phyloP scores from a whole-genome alignment of 1,140 invertebrate species.

The Paracyclopina nana region DNA sequence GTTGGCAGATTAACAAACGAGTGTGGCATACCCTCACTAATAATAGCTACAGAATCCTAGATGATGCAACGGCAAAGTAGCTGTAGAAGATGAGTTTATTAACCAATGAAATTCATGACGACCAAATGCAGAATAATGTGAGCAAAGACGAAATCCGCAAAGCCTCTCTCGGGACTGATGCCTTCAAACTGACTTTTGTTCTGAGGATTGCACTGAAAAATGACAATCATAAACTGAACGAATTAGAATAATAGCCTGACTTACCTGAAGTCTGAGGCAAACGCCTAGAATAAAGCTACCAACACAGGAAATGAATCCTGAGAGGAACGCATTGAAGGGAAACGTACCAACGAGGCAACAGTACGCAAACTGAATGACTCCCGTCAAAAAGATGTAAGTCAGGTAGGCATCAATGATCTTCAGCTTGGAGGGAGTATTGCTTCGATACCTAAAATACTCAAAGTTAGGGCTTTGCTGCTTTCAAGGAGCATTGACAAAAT shows the following conservation, averaged over 20 bases:
- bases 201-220: conserved; percentile 76
- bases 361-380: conserved; percentile 86
- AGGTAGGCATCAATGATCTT: conserved; percentile 96
- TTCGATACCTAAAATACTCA: no score
- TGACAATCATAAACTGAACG: no score
- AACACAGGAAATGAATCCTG: conserved; percentile 93
- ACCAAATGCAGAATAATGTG: conserved; percentile 90
- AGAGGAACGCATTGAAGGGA: conserved; percentile 97
- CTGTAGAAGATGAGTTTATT: no score
- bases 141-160: conserved; percentile 97
- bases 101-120: conserved; percentile 98
- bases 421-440: conserved; percentile 69
- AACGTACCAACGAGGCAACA: conserved; percentile 95
- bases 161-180: conserved; percentile 86
- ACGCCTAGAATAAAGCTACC: conserved; percentile 84
- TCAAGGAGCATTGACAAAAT: no score
- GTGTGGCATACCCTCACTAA: no score
- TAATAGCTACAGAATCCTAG: no score
- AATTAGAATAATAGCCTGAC: no score
- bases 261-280: conserved; percentile 13
- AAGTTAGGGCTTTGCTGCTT: no score
- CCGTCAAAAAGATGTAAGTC: conserved; percentile 85
- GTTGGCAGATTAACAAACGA: no score
- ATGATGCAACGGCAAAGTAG: no score
- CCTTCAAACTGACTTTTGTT: conserved; percentile 80